These are phyloP conservation scores for Syngnathus typhle DNA, from an alignment of 2,113 vertebrate genomes.

Conservation along the genomic window DNA sequence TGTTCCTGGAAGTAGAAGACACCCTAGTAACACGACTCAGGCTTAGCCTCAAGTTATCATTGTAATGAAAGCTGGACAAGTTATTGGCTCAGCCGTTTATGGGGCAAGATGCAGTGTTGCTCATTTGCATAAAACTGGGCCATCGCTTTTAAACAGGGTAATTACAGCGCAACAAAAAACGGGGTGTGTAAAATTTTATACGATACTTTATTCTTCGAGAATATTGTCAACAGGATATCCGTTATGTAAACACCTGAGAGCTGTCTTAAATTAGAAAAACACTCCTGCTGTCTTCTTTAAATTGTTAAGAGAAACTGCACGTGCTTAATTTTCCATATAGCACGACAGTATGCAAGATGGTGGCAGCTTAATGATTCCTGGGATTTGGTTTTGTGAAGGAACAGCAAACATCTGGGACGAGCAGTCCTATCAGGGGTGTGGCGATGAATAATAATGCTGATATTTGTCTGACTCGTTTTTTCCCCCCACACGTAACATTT, in stretches of 20 bases:
- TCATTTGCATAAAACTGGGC: no score
- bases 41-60: no score
- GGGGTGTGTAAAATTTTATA: no score
- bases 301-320: background rate
- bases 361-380: conserved; percentile 9
- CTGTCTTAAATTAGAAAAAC: background rate
- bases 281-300: background rate
- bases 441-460: background rate
- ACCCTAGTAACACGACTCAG: no score
- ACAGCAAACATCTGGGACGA: conserved; percentile 21
- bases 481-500: background rate
- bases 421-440: background rate
- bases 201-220: no score
- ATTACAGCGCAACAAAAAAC: no score
- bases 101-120: no score
- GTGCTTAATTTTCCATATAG: background rate
- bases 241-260: background rate
- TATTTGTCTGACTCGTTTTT: background rate
- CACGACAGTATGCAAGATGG: conserved; percentile 11
- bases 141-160: no score
- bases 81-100: no score
- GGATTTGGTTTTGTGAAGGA: conserved; percentile 6
- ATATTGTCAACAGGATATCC: no score
- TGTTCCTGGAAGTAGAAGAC: no score
- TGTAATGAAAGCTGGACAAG: no score